Conservation (phyloP, 1,140 invertebrate species). For the Phocides pigmalion region DNA sequence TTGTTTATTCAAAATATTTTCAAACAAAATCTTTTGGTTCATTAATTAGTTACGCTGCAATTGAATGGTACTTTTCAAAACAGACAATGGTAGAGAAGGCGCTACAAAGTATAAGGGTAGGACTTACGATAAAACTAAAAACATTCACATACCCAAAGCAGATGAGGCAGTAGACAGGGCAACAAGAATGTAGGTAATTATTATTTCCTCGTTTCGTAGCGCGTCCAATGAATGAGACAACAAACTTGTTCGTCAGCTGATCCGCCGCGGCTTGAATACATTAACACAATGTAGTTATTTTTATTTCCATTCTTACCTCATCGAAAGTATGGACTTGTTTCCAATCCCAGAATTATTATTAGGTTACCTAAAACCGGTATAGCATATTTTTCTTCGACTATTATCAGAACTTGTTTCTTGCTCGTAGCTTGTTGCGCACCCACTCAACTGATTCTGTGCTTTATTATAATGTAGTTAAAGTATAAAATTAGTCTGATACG, state of each 20-base stretch:
- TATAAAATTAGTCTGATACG: background rate
- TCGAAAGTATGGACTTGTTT: slow-evolving; percentile 49
- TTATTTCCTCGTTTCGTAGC: slow-evolving; percentile 30
- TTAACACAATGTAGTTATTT: slow-evolving; percentile 47
- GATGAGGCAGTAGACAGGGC: slow-evolving; percentile 4
- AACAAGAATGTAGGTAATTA: slow-evolving; percentile 25
- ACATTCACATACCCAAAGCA: background rate
- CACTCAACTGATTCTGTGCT: background rate
- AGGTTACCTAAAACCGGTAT: slow-evolving; percentile 49
- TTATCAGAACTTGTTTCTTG: slow-evolving; percentile 42
- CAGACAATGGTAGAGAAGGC: too few species aligned
- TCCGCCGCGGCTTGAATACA: slow-evolving; percentile 58
- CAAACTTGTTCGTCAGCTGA: slow-evolving; percentile 77
- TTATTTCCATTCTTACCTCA: slow-evolving; percentile 66
- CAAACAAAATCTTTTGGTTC: too few species aligned
- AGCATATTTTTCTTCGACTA: slow-evolving; percentile 40
- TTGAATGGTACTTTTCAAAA: too few species aligned
- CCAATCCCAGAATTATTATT: slow-evolving; percentile 55
- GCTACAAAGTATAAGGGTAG: too few species aligned
- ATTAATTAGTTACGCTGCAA: too few species aligned
- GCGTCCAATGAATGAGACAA: slow-evolving; percentile 65
- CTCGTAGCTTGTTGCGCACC: background rate
- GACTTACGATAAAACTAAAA: too few species aligned
- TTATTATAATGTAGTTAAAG: background rate
- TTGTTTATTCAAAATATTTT: too few species aligned